A percentile compares a stretch with the other conserved stretches of the same genome.
phyloP scores from a whole-genome alignment of 1,140 invertebrate genomes.

The Pseudachorutes palmiensis region DNA sequence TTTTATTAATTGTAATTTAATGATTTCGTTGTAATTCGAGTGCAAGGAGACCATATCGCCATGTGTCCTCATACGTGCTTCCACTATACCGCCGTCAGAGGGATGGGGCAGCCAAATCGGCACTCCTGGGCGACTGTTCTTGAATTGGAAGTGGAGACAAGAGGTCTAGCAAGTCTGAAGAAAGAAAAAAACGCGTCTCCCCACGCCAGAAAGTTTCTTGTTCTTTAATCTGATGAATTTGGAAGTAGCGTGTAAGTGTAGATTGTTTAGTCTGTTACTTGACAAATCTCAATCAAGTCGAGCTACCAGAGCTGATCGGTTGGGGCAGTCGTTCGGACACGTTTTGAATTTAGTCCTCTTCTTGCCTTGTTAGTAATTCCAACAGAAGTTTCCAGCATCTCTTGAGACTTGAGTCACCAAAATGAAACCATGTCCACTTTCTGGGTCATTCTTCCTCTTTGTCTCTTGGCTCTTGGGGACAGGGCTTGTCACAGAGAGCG shows the following conservation, averaged over 20 bases:
- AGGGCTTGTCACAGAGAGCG: background rate
- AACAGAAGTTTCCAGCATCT: too few species aligned
- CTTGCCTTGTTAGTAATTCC: too few species aligned
- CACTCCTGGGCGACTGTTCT: background rate
- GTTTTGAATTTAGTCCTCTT: background rate
- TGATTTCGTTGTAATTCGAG: too few species aligned
- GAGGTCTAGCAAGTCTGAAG: constrained; percentile 15
- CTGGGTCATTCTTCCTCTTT: background rate
- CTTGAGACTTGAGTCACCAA: too few species aligned
- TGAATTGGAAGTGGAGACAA: constrained; percentile 25
- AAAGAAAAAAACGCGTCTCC: background rate
- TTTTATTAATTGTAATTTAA: too few species aligned
- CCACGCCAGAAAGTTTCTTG: constrained; percentile 9
- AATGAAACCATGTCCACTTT: background rate
- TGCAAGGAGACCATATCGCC: too few species aligned
- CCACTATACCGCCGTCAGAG: too few species aligned
- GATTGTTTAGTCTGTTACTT: constrained; percentile 17
- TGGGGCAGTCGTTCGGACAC: background rate
- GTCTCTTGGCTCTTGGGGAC: background rate
- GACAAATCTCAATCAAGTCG: constrained; percentile 23
- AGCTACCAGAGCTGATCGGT: background rate
- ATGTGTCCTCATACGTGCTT: too few species aligned
- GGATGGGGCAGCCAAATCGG: background rate
- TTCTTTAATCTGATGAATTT: constrained; percentile 13
- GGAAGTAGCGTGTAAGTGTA: constrained; percentile 8